Conservation (phyloP, 2,888 invertebrate species). For the Drosophila macrospina region DNA sequence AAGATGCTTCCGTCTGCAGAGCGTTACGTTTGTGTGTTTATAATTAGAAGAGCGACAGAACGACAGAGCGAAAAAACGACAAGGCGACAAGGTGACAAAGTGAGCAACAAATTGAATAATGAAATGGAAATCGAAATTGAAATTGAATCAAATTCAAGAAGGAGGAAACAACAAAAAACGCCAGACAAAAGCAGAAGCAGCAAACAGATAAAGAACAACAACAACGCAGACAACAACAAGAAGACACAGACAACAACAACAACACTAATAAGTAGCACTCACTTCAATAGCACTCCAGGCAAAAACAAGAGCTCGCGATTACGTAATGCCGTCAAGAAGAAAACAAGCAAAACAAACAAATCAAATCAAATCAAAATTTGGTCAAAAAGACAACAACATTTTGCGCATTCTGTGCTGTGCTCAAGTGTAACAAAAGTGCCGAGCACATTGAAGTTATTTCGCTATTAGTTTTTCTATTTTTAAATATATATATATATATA, state of each 20-base stretch:
- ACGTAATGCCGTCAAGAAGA: conserved; percentile 36
- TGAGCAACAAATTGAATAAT: conserved; percentile 27
- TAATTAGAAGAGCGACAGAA: conserved; percentile 28
- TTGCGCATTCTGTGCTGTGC: conserved; percentile 29
- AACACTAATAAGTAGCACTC: neutral
- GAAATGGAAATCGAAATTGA: conserved; percentile 44
- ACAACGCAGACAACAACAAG: conserved; percentile 4
- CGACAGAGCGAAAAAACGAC: conserved; percentile 1
- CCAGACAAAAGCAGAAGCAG: too few species aligned
- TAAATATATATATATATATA: too few species aligned
- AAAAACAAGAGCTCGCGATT: conserved; percentile 25
- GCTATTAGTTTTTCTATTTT: neutral
- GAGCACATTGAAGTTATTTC: conserved; percentile 7
- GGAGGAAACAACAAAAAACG: too few species aligned
- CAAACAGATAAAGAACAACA: neutral
- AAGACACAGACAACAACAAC: conserved; percentile 3
- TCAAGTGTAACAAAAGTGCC: conserved; percentile 44
- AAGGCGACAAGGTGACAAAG: too few species aligned
- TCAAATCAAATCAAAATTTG: neutral
- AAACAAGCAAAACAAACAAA: conserved; percentile 12
- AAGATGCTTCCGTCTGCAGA: conserved; percentile 47
- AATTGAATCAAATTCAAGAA: conserved; percentile 44
- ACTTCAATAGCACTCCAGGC: conserved; percentile 36
- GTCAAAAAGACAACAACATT: conserved; percentile 8
- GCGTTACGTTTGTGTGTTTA: conserved; percentile 18